Evolutionary conservation across 2,888 invertebrate species (phyloP).

Genomic region (Phragmatobia fuliginosa): DNA sequence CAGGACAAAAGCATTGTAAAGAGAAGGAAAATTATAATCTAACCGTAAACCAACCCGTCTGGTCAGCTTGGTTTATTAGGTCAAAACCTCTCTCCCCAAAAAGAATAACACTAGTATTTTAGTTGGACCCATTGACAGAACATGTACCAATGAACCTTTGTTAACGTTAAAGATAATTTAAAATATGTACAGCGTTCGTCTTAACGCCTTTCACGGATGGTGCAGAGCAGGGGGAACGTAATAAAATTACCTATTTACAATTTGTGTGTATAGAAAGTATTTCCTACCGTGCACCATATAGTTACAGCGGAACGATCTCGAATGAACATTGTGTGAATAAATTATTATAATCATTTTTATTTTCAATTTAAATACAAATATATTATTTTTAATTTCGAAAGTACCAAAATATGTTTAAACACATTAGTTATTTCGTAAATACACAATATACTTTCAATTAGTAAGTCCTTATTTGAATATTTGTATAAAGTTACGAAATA

Average conservation of each 20-base stretch:
- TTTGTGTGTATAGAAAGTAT: constrained; percentile 13
- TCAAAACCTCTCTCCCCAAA: no score
- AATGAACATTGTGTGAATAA: constrained; percentile 9
- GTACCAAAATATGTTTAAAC: background rate
- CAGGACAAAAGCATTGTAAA: no score
- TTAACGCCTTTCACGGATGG: constrained; percentile 3
- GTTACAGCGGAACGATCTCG: constrained; percentile 12
- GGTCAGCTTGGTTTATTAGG: no score
- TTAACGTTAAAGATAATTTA: background rate
- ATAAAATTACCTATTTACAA: constrained; percentile 16
- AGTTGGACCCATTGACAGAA: background rate
- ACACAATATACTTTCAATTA: background rate
- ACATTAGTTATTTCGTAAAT: background rate
- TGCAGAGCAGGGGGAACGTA: background rate
- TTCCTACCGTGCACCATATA: constrained; percentile 9
- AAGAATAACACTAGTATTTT: background rate
- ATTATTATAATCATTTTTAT: constrained; percentile 11
- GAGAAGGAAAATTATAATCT: no score
- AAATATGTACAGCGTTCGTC: background rate
- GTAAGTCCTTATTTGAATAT: background rate
- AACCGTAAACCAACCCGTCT: no score
- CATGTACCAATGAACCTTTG: background rate
- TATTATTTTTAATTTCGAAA: background rate
- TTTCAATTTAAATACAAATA: constrained; percentile 16
- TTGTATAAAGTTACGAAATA: constrained; percentile 17